phyloP scores from a whole-genome alignment of 1,140 invertebrate species.

The Thrips palmi region DNA sequence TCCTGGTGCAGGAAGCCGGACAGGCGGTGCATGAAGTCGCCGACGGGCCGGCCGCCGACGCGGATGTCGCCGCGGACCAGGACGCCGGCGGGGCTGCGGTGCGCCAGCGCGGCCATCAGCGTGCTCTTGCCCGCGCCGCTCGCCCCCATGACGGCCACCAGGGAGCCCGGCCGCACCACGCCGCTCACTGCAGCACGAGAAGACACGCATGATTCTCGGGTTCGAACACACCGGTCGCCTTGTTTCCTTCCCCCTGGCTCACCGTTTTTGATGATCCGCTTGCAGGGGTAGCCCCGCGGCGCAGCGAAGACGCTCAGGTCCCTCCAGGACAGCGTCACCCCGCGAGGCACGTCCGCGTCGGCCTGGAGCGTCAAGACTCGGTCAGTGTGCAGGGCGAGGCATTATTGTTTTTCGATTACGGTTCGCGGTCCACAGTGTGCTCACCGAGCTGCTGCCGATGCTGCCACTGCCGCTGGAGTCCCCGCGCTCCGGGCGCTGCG shows the following conservation, averaged over 20 bases:
- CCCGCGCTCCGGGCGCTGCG: too few relatives aligned
- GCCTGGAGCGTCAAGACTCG: too few relatives aligned
- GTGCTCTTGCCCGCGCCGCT: conserved; percentile 93
- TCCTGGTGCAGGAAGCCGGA: conserved; percentile 92
- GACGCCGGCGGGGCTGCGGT: conserved; percentile 34
- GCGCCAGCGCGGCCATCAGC: conserved; percentile 74
- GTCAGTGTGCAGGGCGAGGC: too few relatives aligned
- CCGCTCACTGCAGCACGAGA: conserved; percentile 38
- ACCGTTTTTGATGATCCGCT: conserved; percentile 51
- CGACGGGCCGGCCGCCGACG: conserved; percentile 46
- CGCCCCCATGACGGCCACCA: conserved; percentile 80
- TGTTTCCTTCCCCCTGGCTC: conserved; percentile 12
- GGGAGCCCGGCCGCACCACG: conserved; percentile 58
- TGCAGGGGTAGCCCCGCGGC: conserved; percentile 28
- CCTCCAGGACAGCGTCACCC: conserved; percentile 51
- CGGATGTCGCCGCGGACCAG: conserved; percentile 39
- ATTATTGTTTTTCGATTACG: too few relatives aligned
- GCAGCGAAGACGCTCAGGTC: conserved; percentile 46
- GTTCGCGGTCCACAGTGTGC: too few relatives aligned
- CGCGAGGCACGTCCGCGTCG: too few relatives aligned
- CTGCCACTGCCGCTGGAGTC: too few relatives aligned
- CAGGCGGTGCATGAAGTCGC: conserved; percentile 54
- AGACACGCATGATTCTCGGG: conserved; percentile 11
- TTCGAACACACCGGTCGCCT: neutral
- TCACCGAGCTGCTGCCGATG: too few relatives aligned